Evolutionary conservation across 2,113 vertebrate genomes (phyloP), one percentile per base, ranked within the genome.

Genomic region (Mungos mungo): DNA sequence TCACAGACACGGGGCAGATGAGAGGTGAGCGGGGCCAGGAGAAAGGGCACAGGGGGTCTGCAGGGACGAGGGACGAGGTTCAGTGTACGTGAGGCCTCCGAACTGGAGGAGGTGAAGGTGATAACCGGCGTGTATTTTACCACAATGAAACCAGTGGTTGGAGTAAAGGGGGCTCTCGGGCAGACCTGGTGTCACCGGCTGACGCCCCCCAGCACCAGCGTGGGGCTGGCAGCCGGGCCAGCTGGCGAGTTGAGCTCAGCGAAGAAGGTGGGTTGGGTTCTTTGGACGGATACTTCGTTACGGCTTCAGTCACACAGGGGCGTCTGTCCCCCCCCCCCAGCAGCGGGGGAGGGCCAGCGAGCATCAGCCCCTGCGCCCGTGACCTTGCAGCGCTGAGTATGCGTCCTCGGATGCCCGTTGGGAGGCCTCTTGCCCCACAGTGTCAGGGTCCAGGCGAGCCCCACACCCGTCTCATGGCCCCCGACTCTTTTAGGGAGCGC

Each of bases 401-500:
- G 54, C 6, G 18, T 57, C 19, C 54, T 19, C 35, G 16, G 41
- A 3, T 38, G 13, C 63, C 50, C 0, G 9, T 38, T 3, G 21
- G n/a, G 4, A 3, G 29, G 25, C 65, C 45, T 38, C 5, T 35
- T 14, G 12, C 16, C n/a, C 2, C 23, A 33, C 5, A 14, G 12
- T 14, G 50, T 50, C 50, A 13, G 13, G 50, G 50, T 1, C 50
- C 13, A 12, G 13, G 50, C 50, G 50, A 50, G 50, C 50, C 12
- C 50, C 72, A 35, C 63, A 2, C 50, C 33, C n/a, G 5, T 16
- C 92, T 97, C 68, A 94, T 0, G 1, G 47, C 93, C 69, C 45
- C 81, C 21, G 0, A 52, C 66, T 66, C 38, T 38, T 79, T 0
- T 97, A 99, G 99, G 98, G 99, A 99, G 84, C 99, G 99, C 10